Percentiles rank a stretch among this genome's conserved stretches.
phyloP scores from a whole-genome alignment of 1,140 invertebrate genomes.

The Riptortus pedestris region DNA sequence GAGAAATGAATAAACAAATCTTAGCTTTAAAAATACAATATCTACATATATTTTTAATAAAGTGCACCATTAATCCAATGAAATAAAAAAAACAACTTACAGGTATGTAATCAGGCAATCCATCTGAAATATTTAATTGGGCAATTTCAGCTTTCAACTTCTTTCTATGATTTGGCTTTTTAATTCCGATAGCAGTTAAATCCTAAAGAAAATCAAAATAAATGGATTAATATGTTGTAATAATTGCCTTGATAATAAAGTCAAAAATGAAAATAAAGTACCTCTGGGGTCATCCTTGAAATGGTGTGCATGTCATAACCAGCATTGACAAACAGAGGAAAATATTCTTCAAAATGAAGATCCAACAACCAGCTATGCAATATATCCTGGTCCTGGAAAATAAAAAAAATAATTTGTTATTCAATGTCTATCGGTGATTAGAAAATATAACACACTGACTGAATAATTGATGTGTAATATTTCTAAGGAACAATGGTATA shows the following conservation, averaged over 20 bases:
- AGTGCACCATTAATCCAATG: no score
- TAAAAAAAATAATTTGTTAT: constrained; percentile 18
- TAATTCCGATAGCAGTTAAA: constrained; percentile 73
- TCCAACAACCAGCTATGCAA: constrained; percentile 89
- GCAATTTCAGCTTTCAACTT: constrained; percentile 92
- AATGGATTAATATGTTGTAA: not conserved
- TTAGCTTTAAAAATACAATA: no score
- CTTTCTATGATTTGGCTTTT: constrained; percentile 94
- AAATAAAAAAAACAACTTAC: constrained; percentile 52
- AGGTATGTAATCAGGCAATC: constrained; percentile 83
- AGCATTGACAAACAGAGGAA: constrained; percentile 81
- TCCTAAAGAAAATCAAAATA: constrained; percentile 40
- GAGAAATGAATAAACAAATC: no score
- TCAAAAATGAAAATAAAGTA: constrained; percentile 29
- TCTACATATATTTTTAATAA: no score
- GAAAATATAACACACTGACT: no score
- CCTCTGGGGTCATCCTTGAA: constrained; percentile 95
- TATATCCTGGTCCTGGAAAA: constrained; percentile 74
- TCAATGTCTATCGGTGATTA: no score
- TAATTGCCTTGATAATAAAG: not conserved
- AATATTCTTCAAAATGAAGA: constrained; percentile 93
- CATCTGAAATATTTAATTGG: constrained; percentile 85
- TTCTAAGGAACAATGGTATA: no score
- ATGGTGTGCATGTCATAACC: constrained; percentile 97
- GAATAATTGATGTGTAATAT: no score